Evolutionary conservation across 1,140 invertebrate genomes (phyloP).

Genomic region (Macrotrachela quadricornifera): DNA sequence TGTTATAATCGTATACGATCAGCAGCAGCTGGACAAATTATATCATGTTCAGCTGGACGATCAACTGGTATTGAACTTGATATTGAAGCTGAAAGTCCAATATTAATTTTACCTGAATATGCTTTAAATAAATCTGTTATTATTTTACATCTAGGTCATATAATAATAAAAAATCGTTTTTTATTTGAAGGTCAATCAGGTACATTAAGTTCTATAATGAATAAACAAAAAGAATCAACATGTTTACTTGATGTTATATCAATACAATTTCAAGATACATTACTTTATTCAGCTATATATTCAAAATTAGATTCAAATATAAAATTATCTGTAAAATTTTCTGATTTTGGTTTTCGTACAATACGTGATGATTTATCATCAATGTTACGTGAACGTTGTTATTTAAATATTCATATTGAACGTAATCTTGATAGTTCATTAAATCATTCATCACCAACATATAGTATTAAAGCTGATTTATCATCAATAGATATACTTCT

Average conservation of each 20-base stretch:
- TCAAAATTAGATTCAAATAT: background rate
- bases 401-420: constrained; percentile 53
- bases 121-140: constrained; percentile 53
- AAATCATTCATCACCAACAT: constrained; percentile 54
- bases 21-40: constrained; percentile 24
- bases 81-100: constrained; percentile 52
- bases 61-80: constrained; percentile 40
- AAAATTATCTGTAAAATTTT: background rate
- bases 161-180: constrained; percentile 51
- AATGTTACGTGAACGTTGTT: constrained; percentile 45
- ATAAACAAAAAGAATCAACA: background rate
- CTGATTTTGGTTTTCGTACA: background rate
- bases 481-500: constrained; percentile 57
- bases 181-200: constrained; percentile 18
- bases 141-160: constrained; percentile 54
- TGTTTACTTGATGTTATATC: constrained; percentile 52
- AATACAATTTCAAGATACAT: constrained; percentile 55
- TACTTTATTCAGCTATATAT: constrained; percentile 45
- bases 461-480: constrained; percentile 60
- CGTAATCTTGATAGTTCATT: constrained; percentile 52
- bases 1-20: constrained; percentile 39
- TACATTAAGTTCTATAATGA: constrained; percentile 11
- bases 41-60: constrained; percentile 20
- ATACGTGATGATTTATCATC: constrained; percentile 32
- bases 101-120: constrained; percentile 64